Conservation (phyloP, 2,797 vertebrate species). For the Aselliscus stoliczkanus region DNA sequence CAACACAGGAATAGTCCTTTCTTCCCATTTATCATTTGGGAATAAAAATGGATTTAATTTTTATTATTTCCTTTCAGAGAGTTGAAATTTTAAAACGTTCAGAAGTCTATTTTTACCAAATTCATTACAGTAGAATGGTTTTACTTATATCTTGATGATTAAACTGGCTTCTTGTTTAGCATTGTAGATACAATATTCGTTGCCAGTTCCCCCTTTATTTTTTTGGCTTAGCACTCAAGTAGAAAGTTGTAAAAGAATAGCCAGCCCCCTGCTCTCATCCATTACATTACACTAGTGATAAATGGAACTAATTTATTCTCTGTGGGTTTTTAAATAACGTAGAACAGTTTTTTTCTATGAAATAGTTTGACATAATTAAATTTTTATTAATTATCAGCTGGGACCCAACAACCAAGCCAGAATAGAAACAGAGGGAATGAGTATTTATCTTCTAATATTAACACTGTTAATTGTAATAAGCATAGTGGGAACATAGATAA, state of each 20-base stretch:
- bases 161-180: neutral
- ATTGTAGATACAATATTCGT: neutral
- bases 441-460: neutral
- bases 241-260: neutral
- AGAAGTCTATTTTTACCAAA: neutral
- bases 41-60: neutral
- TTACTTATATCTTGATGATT: neutral
- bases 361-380: conserved; percentile 23
- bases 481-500: neutral
- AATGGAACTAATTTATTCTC: conserved; percentile 55
- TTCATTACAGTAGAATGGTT: neutral
- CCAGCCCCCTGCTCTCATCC: neutral
- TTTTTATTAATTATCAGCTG: conserved; percentile 29
- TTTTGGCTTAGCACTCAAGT: neutral
- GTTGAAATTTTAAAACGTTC: neutral
- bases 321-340: conserved; percentile 59
- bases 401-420: neutral
- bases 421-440: neutral
- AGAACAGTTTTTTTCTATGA: conserved; percentile 27
- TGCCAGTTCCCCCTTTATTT: neutral
- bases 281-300: neutral
- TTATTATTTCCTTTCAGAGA: neutral
- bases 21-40: neutral
- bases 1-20: neutral
- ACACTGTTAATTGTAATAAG: neutral